These are phyloP conservation scores for Trichomycterus rosablanca DNA, from an alignment of 2,113 vertebrate genomes.

Conservation along the genomic window DNA sequence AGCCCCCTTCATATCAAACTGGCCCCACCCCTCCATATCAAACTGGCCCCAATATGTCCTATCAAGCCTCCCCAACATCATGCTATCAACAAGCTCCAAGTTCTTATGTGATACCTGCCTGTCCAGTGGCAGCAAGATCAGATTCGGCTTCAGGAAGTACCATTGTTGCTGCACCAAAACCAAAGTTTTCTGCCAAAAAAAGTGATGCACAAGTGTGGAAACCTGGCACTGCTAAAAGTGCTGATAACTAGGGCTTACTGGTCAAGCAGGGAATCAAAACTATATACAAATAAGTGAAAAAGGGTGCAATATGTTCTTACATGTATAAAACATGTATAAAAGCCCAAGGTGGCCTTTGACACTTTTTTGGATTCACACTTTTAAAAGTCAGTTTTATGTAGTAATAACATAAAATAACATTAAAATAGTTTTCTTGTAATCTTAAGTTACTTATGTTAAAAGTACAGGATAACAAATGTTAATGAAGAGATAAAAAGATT, in stretches of 20 bases:
- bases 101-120: conserved; percentile 58
- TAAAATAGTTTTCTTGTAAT: no score
- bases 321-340: no score
- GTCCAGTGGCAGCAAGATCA: conserved; percentile 73
- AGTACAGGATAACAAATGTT: no score
- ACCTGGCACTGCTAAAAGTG: conserved; percentile 62
- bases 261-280: neutral
- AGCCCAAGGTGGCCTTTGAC: no score
- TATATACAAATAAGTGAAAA: neutral
- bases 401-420: no score
- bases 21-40: conserved; percentile 26
- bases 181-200: conserved; percentile 94
- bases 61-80: conserved; percentile 50
- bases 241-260: conserved; percentile 67
- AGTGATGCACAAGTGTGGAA: conserved; percentile 92
- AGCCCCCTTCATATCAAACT: conserved; percentile 53
- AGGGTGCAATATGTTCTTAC: neutral
- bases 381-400: no score
- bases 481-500: no score
- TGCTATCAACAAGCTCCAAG: conserved; percentile 61
- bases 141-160: conserved; percentile 63
- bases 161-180: conserved; percentile 78
- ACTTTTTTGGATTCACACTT: no score
- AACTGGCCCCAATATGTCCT: conserved; percentile 34
- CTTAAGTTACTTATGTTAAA: no score